Evolutionary conservation across 2,113 vertebrate species (phyloP), one percentile per base, ranked within the genome.

Genomic region (Heterochromis multidens): DNA sequence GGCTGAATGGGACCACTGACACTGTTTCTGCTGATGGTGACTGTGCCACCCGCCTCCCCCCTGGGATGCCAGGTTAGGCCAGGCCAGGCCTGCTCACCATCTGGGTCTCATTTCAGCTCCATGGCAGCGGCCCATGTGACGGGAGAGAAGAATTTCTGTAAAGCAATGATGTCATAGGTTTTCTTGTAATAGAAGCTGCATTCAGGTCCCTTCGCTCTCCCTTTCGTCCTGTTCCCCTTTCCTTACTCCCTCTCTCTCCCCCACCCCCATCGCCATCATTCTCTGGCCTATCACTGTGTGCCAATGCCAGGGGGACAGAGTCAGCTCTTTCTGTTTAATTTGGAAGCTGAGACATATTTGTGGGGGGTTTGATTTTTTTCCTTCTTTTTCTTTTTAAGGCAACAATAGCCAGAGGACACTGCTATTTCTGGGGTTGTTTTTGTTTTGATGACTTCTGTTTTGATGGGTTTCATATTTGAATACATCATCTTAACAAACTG

Each of bases 71-170:
- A 91, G 86, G 82, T 91, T 88, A 81, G 79, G 85, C 81, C 82
- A 57, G 43, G 84, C 60, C 63, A 25, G 86, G 77, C 88, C 84
- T 82, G 80, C 43, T 81, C 88, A 80, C 88, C 95, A 95, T 96
- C 94, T 96, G 94, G 92, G 85, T 95, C 89, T 94, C 84, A 88
- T 93, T 92, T 92, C 60, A 80, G 80, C 84, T 86, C 82, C 72
- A 29, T 19, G 61, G 89, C 84, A 86, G 83, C 58, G 70, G 80
- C 86, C 83, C 88, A 80, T 84, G 84, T 89, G 93, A 89, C 88
- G 52, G 84, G 77, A 83, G 84, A 94, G 86, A 93, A 81, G 88
- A 92, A 94, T 93, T 87, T 86, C 61, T 87, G 70, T 60, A 84
- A 81, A 90, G 86, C 70, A 90, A 63, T 95, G 93, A 95, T 85